Percentiles rank a stretch among this genome's conserved stretches.
phyloP scores from a whole-genome alignment of 2,888 invertebrate species.

The Trichacis sp. region DNA sequence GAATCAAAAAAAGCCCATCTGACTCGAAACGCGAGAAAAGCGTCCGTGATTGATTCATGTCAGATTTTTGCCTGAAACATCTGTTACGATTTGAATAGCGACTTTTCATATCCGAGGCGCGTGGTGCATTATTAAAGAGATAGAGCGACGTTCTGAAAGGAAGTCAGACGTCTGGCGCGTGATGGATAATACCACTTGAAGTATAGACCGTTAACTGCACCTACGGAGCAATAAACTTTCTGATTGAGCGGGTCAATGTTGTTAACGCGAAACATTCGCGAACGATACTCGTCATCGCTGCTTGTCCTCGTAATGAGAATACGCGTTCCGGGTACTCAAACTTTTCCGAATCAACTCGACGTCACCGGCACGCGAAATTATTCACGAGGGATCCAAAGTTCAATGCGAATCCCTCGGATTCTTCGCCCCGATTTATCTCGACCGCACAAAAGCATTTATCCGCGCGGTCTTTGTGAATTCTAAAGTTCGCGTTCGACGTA shows the following conservation, averaged over 20 bases:
- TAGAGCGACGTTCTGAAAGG: conserved; percentile 11
- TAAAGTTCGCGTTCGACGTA: neutral
- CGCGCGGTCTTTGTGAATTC: neutral
- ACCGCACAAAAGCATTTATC: neutral
- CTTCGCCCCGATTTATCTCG: conserved; percentile 1
- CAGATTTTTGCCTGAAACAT: neutral
- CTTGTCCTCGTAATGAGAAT: neutral
- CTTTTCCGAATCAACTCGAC: neutral
- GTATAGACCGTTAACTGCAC: conserved; percentile 6
- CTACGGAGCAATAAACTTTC: conserved; percentile 5
- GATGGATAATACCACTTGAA: conserved; percentile 10
- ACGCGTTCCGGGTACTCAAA: neutral
- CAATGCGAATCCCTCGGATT: neutral
- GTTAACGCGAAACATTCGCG: neutral
- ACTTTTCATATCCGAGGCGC: neutral
- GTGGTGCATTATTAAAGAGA: conserved; percentile 1
- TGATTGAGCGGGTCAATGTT: conserved; percentile 1
- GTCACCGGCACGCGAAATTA: neutral
- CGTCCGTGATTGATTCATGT: neutral
- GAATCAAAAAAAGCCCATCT: too few species aligned
- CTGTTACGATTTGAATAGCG: neutral
- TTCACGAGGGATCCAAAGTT: neutral
- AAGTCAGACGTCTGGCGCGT: conserved; percentile 7
- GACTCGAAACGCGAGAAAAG: too few species aligned
- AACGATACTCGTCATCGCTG: neutral